Conservation (phyloP, 2,113 vertebrate genomes). For the Gallinago media region DNA sequence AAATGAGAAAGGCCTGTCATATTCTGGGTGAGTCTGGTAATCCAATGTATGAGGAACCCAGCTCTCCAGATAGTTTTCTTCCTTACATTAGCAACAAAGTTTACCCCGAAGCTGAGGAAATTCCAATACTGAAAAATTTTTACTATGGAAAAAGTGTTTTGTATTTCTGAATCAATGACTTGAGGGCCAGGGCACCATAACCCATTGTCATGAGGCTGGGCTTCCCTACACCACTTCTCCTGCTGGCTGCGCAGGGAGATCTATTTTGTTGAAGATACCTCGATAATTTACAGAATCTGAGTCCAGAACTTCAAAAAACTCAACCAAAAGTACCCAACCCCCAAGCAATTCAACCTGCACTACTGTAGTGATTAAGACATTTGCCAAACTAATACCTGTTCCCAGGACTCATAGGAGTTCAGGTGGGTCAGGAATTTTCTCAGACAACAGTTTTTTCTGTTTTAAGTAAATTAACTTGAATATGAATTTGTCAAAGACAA, state of each 20-base stretch:
- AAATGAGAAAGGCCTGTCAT: not conserved
- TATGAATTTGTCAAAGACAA: not conserved
- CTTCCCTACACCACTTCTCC: rapidly evolving
- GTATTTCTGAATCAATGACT: rapidly evolving
- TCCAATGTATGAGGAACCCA: not conserved
- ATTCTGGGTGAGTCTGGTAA: not conserved
- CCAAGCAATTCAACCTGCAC: not conserved
- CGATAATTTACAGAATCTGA: not conserved
- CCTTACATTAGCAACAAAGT: not conserved
- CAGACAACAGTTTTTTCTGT: not conserved
- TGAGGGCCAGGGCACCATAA: not conserved
- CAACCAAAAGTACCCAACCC: not conserved
- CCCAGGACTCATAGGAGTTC: not conserved
- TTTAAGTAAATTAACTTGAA: not conserved
- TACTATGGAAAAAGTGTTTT: not conserved
- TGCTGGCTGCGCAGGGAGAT: not conserved
- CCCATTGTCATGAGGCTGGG: rapidly evolving
- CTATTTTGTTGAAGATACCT: not conserved
- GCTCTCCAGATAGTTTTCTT: not conserved
- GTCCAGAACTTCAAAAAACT: not conserved
- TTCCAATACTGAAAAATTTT: not conserved
- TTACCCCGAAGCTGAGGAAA: not conserved
- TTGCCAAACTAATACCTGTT: not conserved
- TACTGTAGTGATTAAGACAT: not conserved
- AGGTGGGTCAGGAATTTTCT: not conserved